A percentile compares a stretch with the other conserved stretches of the same genome.
These are phyloP conservation scores for Eunapius fragilis DNA, from an alignment of 37 sponge, comb jelly and placozoan genomes.

Conservation along the genomic window DNA sequence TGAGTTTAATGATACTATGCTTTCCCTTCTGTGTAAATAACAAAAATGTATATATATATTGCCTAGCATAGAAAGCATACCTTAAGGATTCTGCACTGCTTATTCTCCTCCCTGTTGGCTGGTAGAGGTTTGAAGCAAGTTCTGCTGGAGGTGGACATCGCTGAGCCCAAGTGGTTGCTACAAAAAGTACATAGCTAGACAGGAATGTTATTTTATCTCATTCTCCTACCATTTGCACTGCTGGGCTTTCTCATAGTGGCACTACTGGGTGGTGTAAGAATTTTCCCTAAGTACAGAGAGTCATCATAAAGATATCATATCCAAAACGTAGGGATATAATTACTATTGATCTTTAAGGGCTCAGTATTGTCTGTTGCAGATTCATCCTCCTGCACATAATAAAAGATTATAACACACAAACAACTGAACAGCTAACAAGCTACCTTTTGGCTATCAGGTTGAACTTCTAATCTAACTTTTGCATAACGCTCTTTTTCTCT, in stretches of 20 bases:
- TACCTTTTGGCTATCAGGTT: conserved; percentile 26
- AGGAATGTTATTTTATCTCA: not conserved
- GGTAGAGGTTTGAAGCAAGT: not conserved
- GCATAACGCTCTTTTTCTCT: conserved; percentile 51
- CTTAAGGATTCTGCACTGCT: not conserved
- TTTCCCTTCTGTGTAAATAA: not conserved
- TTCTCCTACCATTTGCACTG: not conserved
- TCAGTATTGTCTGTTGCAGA: not conserved
- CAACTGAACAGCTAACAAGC: not conserved
- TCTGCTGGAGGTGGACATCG: not conserved
- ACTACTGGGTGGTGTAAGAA: not conserved
- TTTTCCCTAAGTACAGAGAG: not conserved
- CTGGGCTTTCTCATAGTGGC: not conserved
- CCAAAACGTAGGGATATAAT: not conserved
- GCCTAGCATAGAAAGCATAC: not conserved
- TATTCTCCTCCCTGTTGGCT: not conserved
- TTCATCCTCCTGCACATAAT: not conserved
- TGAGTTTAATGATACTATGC: not conserved
- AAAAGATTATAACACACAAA: not conserved
- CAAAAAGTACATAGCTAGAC: not conserved
- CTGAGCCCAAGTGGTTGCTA: not conserved
- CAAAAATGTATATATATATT: not conserved
- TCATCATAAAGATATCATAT: not conserved
- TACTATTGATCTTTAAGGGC: not conserved
- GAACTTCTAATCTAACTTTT: conserved; percentile 33